Evolutionary conservation across 2,888 invertebrate genomes (phyloP), one percentile per base, ranked within the genome.

Genomic region (Hesperia comma): DNA sequence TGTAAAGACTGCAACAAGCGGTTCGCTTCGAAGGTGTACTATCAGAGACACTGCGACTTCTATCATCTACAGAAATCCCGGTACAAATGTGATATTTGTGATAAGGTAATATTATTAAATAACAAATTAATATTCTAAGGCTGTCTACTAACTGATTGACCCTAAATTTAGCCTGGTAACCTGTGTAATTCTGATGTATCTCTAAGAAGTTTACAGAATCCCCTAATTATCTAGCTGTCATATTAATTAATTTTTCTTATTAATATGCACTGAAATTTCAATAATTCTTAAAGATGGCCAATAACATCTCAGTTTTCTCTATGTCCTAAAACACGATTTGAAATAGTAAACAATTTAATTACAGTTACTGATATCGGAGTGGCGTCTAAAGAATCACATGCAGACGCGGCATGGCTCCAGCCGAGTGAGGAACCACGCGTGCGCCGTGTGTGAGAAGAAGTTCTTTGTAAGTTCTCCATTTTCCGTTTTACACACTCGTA

Each of bases 361-460:
- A 6, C 74, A 88, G 88, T 15, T 85, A 6, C 86, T 88, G 64
- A 87, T 88, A 77, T 87, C 88, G 0, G 76, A 81, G 2, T 88
- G 82, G 81, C 77, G 82, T 0, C 64, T 88, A 17, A 84, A 79
- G 51, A 77, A 78, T 14, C 88, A 88, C 62, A 77, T 71, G 7
- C 85, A 86, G 40, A 80, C 72, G 1, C 78, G 83, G 26, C 88
- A 88, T 67, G 87, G 86, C 0, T 51, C 79, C 0, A 71, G 55
- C 0, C 70, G 87, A 7, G 62, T 76, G 0, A 74, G 87, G 14
- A 77, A 86, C 40, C 83, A 88, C 54, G 21, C 71, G 0, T 88
- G 88, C 63, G 76, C 73, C 14, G 64, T 75, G 0, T 88, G 88
- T 54, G 80, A 75, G 14, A 88, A 86, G 58, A 82, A 80, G 41